Percentiles rank a stretch among this genome's conserved stretches.
phyloP scores from a whole-genome alignment of 1,140 invertebrate genomes.

The Micrasema minimum region DNA sequence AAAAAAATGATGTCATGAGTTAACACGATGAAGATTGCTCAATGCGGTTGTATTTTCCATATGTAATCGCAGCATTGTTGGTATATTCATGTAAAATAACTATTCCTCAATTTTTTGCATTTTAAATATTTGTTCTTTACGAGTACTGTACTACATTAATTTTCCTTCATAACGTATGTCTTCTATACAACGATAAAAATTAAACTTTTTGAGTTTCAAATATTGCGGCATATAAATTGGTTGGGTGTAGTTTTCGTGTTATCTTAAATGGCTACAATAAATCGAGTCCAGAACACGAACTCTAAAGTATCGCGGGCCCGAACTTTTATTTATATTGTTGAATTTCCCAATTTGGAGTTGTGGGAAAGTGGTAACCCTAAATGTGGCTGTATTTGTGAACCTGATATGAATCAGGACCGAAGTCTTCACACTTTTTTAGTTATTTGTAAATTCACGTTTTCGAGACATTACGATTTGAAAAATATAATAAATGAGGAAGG shows the following conservation, averaged over 20 bases:
- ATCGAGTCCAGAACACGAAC: conserved; percentile 17
- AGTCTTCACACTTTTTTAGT: background rate
- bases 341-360: conserved; percentile 31
- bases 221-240: too few species aligned
- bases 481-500: background rate
- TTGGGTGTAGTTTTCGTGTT: conserved; percentile 13
- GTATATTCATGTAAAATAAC: too few species aligned
- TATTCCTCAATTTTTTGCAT: too few species aligned
- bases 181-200: too few species aligned
- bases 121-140: too few species aligned
- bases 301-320: background rate
- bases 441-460: background rate
- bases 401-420: background rate
- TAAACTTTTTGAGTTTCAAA: too few species aligned
- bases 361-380: conserved; percentile 31
- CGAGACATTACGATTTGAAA: background rate
- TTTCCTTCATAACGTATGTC: too few species aligned
- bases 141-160: too few species aligned
- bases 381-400: background rate
- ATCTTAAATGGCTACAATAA: conserved; percentile 4
- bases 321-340: conserved; percentile 29
- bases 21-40: too few species aligned
- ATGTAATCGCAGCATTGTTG: too few species aligned
- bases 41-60: too few species aligned
- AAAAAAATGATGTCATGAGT: too few species aligned